Base-by-base conservation (phyloP, 2,797 vertebrate genomes). In the Xerus rutilus region DNA sequence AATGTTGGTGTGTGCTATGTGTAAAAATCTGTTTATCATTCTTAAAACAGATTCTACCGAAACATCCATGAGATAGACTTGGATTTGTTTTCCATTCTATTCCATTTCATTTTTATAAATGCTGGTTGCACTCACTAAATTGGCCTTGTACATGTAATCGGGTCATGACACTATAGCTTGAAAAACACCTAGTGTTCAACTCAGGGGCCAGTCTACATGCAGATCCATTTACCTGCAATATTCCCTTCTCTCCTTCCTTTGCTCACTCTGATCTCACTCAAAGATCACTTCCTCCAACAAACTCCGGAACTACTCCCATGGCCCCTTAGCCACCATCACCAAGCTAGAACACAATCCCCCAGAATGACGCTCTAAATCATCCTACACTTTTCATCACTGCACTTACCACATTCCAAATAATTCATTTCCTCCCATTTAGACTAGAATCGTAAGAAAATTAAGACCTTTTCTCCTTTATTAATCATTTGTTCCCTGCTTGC, bases 201-300 rank as follows among this genome's bases (percentile, higher is more conserved):
- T 91, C 7, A 76, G 67, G 30, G 43, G 86, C 77, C 67, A 70
- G 35, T 88, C 82, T 47, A 43, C 10, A 12, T 10, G 30, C 4
- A 65, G 28, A 43, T 89, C 57, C 30, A 94, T 39, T 83, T 77
- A 52, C 65, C 57, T 32, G 35, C 14, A 86, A 86, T 28, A 96
- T 25, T 57, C 28, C 49, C 62, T 76, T 45, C 62, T 76, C 30
- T 59, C 25, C 65, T 86, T 59, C n/a, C 35, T 92, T 95, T 81
- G 88, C 15, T 90, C 43, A 82, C 76, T 89, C 57, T 92, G 67
- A 93, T 79, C 67, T 74, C 86, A 96, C 28, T 92, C 73, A 93
- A 82, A 89, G 73, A 74, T 49, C 20, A 86, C 43, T 81, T 93
- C 65, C 83, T 92, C 20, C 74, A 89, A 78, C 69, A 97, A 72